Base-by-base conservation (phyloP, 2,888 invertebrate species). In the Drosophila cognata region DNA sequence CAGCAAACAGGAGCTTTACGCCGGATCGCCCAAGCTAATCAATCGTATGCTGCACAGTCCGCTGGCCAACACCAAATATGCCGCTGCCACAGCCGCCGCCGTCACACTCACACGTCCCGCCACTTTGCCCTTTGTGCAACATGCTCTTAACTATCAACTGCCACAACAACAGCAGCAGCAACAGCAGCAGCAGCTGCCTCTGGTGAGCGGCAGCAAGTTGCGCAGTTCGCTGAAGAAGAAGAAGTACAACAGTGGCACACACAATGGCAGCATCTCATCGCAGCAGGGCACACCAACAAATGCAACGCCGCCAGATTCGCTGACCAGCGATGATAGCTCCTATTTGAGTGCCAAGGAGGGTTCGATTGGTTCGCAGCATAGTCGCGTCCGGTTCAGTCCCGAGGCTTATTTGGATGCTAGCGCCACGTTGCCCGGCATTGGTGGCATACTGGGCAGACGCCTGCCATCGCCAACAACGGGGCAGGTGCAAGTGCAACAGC, bases 251-350 rank as follows among this genome's bases (percentile, higher is more conserved):
- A 95, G 71, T 65, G 72, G 35, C n/a, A 67, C 63, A 25, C 8
- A 71, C 0, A 79, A 69, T 16, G 76, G 95, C 48, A 75, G 82
- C 70, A 74, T 67, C 13, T 84, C 87, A 13, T 91, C 90, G n/a
- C 90, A 91, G 58, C 91, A 91, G 70, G 91, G 91, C 21, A 97
- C 97, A 0, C 97, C 97, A 25, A 96, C 97, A 0, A 96, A 97
- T 92, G 96, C 96, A 2, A 97, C 97, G 8, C 97, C 97, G 0
- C 97, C 97, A 0, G 97, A 97, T 86, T 97, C 97, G 79, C 91
- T 97, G 71, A 96, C 97, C 0, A 97, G 97, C 88, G 98, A 98
- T 85, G 98, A 97, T 91, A 97, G 97, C 89, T 97, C 97, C 51
- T 98, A 97, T 92, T 95, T 97, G 81, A 98, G 98, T 11, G 98